Evolutionary conservation across 2,113 vertebrate species (phyloP).

Genomic region (Lanius collurio): DNA sequence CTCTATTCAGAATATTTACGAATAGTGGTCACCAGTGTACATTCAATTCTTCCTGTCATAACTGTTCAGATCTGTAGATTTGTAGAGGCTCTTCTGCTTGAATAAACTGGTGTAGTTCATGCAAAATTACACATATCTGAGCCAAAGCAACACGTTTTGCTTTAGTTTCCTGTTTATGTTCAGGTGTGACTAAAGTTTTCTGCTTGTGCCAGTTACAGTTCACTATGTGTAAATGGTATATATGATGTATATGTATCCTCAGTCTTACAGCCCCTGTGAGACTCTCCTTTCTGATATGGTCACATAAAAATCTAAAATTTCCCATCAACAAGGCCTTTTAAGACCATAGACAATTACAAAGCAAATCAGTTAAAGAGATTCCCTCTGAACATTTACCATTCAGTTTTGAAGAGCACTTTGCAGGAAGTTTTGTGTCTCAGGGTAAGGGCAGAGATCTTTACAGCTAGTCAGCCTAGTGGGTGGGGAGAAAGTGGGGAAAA

Average conservation of each 20-base stretch:
- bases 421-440: not conserved
- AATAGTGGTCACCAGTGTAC: not conserved
- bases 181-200: not conserved
- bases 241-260: not conserved
- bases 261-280: not conserved
- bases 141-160: not conserved
- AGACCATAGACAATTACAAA: not conserved
- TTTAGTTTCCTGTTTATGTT: conserved; percentile 9
- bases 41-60: not conserved
- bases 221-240: not conserved
- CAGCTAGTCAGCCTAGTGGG: not conserved
- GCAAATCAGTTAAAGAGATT: not conserved
- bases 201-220: not conserved
- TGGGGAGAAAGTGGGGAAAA: not conserved
- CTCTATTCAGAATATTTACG: not conserved
- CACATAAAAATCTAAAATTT: not conserved
- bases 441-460: not conserved
- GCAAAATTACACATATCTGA: not conserved
- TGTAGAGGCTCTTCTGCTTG: not conserved
- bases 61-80: not conserved
- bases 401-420: not conserved
- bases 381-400: not conserved
- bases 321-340: not conserved
- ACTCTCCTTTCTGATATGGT: not conserved
- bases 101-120: not conserved